Conservation (phyloP, 2,888 invertebrate species). For the Lasioglossum lativentre region DNA sequence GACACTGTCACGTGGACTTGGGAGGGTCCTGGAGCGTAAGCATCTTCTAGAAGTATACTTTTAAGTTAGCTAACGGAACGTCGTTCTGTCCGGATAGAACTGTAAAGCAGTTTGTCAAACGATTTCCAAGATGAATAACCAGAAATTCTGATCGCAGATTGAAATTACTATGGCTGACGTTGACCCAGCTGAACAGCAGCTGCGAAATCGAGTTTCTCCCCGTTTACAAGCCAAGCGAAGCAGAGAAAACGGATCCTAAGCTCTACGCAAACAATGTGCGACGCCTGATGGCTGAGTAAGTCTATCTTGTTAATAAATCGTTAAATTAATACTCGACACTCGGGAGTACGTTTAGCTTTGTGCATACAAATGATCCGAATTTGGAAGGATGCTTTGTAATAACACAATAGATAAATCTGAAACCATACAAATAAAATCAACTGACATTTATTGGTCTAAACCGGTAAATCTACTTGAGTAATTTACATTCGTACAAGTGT, state of each 20-base stretch:
- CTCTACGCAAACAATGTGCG: constrained; percentile 96
- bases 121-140: neutral
- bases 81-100: neutral
- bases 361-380: neutral
- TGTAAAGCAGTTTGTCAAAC: neutral
- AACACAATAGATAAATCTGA: neutral
- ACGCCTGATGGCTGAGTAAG: constrained; percentile 95
- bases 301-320: constrained; percentile 54
- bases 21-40: constrained; percentile 97
- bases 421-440: neutral
- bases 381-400: neutral
- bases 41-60: neutral
- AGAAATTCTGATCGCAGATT: constrained; percentile 86
- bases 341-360: neutral
- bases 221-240: constrained; percentile 94
- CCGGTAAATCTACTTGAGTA: neutral
- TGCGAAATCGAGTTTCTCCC: constrained; percentile 97
- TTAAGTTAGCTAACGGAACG: neutral
- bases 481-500: neutral
- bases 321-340: neutral
- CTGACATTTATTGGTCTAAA: neutral
- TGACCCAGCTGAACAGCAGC: constrained; percentile 94
- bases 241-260: constrained; percentile 94
- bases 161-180: constrained; percentile 94
- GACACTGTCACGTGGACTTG: constrained; percentile 97